Percentiles rank a stretch among this genome's conserved stretches.
phyloP scores from a whole-genome alignment of 2,797 vertebrate species.

The Pantherophis alleghaniensis region DNA sequence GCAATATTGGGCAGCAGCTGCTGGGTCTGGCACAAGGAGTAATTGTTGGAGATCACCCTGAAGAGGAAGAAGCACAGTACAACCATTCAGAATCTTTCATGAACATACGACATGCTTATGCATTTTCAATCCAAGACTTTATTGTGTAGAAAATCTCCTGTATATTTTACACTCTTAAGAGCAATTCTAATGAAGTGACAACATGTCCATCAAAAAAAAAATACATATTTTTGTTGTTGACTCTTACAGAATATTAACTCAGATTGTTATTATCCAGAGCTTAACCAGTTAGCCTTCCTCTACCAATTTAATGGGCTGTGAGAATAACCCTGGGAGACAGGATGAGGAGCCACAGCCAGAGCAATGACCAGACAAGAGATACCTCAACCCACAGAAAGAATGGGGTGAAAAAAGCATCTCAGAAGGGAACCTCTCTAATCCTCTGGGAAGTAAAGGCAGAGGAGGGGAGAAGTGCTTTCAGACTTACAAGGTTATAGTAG shows the following conservation, averaged over 20 bases:
- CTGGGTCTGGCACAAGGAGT: constrained; percentile 78
- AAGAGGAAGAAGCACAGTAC: not conserved
- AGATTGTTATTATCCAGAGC: not conserved
- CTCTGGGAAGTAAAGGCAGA: not conserved
- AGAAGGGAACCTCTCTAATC: not conserved
- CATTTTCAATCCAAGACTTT: not conserved
- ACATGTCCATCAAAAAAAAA: too few relatives aligned
- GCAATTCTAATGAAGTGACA: not conserved
- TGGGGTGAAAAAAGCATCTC: not conserved
- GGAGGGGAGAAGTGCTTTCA: not conserved
- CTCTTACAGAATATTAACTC: not conserved
- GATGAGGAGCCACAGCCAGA: not conserved
- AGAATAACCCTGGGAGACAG: not conserved
- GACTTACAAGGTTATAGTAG: not conserved
- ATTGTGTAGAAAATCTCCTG: not conserved
- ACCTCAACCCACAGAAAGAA: not conserved
- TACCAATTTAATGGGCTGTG: not conserved
- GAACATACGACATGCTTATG: not conserved
- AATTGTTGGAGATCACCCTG: constrained; percentile 91
- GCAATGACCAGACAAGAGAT: not conserved
- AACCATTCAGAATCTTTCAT: not conserved
- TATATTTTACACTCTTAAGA: not conserved
- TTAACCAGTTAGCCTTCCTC: not conserved
- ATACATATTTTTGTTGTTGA: not conserved
- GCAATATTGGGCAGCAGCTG: constrained; percentile 82